These are phyloP conservation scores for Blastomussa wellsi DNA, from an alignment of 92 coral and sea anemone species.

Conservation along the genomic window DNA sequence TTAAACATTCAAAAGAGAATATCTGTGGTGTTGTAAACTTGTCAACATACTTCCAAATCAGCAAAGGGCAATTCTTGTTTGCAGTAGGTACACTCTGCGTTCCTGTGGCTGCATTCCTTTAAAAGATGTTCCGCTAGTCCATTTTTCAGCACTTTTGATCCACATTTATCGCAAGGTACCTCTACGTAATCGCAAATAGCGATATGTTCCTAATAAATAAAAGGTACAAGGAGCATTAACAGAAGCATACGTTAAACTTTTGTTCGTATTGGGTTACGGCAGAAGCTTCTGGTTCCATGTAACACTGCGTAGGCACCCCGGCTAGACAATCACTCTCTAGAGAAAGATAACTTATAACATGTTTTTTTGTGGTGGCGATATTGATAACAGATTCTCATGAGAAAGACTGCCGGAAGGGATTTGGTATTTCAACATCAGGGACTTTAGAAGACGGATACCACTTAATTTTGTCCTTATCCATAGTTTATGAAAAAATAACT, in stretches of 20 bases:
- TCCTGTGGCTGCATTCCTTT: conserved; percentile 46
- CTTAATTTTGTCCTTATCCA: too few species aligned
- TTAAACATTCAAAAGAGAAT: too few species aligned
- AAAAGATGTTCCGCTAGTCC: conserved; percentile 40
- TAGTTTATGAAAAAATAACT: not conserved
- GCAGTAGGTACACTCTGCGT: conserved; percentile 37
- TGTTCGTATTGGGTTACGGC: too few species aligned
- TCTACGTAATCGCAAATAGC: conserved; percentile 34
- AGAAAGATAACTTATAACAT: too few species aligned
- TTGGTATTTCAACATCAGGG: too few species aligned
- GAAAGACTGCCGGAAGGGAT: too few species aligned
- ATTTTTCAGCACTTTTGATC: conserved; percentile 12
- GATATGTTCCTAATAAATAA: conserved; percentile 37
- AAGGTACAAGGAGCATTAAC: not conserved
- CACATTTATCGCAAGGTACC: conserved; percentile 39
- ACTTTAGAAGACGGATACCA: too few species aligned
- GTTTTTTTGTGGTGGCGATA: too few species aligned
- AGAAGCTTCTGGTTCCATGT: too few species aligned
- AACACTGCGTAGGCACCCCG: too few species aligned
- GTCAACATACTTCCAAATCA: conserved; percentile 32
- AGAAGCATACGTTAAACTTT: not conserved
- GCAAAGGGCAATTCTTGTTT: conserved; percentile 19
- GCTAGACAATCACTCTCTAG: too few species aligned
- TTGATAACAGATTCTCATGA: too few species aligned
- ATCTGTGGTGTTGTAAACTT: not conserved